Evolutionary conservation across 2,797 vertebrate species (phyloP).

Genomic region (Clarias pachynema): DNA sequence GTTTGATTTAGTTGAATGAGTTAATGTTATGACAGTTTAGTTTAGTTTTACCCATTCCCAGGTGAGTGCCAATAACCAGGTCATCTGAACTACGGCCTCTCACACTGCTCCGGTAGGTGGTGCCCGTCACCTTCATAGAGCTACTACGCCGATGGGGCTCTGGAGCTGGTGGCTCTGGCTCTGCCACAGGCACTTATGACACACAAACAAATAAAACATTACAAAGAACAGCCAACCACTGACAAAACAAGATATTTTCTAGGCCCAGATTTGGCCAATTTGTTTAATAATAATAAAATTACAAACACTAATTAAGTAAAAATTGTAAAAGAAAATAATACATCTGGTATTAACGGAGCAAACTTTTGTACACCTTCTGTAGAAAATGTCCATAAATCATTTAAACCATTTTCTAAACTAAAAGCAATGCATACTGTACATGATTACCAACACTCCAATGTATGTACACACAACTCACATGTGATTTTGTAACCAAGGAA

Average conservation of each 20-base stretch:
- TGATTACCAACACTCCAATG: constrained; percentile 7
- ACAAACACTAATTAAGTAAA: background rate
- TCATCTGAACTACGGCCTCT: constrained; percentile 82
- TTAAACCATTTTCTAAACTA: background rate
- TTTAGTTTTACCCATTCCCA: constrained; percentile 73
- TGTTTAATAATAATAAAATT: background rate
- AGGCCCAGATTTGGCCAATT: background rate
- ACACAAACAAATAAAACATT: constrained; percentile 10
- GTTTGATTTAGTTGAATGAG: background rate
- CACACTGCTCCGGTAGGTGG: constrained; percentile 83
- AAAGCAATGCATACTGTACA: background rate
- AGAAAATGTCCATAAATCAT: background rate
- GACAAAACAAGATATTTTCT: background rate
- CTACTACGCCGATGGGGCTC: constrained; percentile 87
- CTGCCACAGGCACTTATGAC: constrained; percentile 69
- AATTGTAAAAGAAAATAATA: background rate
- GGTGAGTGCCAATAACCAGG: constrained; percentile 79
- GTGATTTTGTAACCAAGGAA: constrained; percentile 88
- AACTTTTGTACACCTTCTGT: background rate
- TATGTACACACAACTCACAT: constrained; percentile 56
- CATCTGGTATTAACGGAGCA: background rate
- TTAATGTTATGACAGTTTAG: background rate
- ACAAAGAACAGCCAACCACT: background rate
- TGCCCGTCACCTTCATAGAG: constrained; percentile 83
- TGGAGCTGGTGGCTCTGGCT: constrained; percentile 74